Conservation (phyloP, 2,888 invertebrate genomes). For the Dyspetes luteomarginatus region DNA sequence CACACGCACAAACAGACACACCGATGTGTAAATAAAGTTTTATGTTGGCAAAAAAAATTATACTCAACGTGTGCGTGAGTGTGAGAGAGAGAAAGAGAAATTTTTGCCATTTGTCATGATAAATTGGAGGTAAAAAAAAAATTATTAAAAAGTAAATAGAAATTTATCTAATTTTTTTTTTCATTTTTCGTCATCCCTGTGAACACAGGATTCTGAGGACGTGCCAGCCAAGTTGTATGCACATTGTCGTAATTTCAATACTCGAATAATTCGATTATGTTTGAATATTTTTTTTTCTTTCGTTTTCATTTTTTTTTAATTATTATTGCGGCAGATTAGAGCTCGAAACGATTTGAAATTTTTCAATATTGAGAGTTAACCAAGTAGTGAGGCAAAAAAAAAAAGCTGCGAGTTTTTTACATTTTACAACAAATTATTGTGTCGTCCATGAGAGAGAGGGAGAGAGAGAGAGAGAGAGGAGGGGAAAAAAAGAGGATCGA, state of each 20-base stretch:
- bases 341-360: too few relatives aligned
- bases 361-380: conserved; percentile 14
- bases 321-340: too few relatives aligned
- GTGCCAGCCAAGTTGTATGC: conserved; percentile 71
- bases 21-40: too few relatives aligned
- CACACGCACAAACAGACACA: too few relatives aligned
- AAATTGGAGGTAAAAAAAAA: background rate
- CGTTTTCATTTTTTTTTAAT: conserved; percentile 17
- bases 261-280: conserved; percentile 10
- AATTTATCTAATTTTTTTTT: background rate
- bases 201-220: conserved; percentile 80
- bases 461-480: conserved; percentile 7
- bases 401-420: conserved; percentile 11
- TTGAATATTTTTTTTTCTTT: conserved; percentile 15
- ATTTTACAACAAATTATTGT: conserved; percentile 35
- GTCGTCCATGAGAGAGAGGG: background rate
- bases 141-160: too few relatives aligned
- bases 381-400: conserved; percentile 26
- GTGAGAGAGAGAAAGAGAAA: background rate
- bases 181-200: conserved; percentile 76
- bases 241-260: conserved; percentile 64
- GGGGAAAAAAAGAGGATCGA: conserved; percentile 1
- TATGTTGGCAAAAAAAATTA: too few relatives aligned
- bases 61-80: background rate
- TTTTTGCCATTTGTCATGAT: background rate